These are phyloP conservation scores for Columba janthina DNA, from an alignment of 2,113 vertebrate species.

Conservation along the genomic window DNA sequence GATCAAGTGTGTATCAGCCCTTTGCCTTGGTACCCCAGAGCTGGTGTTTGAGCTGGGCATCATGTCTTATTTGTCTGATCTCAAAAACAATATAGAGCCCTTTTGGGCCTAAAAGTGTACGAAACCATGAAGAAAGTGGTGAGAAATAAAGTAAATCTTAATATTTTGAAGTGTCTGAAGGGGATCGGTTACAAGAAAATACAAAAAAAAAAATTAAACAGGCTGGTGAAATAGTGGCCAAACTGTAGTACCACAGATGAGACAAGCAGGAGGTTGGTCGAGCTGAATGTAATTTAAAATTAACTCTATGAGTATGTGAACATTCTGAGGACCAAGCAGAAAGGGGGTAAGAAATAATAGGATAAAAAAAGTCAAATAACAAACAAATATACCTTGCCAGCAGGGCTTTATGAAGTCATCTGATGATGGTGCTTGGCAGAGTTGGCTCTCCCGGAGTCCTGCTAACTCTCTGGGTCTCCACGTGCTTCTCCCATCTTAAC, in stretches of 20 bases:
- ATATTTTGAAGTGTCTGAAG: neutral
- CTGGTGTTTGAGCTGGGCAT: neutral
- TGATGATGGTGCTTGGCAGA: neutral
- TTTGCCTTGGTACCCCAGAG: neutral
- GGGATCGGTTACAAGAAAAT: accelerated
- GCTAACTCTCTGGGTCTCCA: accelerated
- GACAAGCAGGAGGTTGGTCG: neutral
- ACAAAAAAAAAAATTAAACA: too few relatives aligned
- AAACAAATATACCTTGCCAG: neutral
- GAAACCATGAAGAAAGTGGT: neutral
- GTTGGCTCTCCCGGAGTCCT: neutral
- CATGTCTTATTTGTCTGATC: neutral
- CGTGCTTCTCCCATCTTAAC: neutral
- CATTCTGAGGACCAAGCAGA: neutral
- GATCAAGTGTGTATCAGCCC: neutral
- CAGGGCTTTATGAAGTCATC: neutral
- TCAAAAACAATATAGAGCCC: accelerated
- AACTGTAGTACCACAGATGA: neutral
- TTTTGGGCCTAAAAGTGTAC: neutral
- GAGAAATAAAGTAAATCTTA: neutral
- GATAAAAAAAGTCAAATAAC: neutral
- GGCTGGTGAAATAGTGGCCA: neutral
- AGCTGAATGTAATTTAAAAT: neutral
- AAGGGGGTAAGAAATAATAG: neutral
- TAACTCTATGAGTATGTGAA: neutral